Evolutionary conservation across 2,797 vertebrate species (phyloP).

Genomic region (Xyrichtys novacula): DNA sequence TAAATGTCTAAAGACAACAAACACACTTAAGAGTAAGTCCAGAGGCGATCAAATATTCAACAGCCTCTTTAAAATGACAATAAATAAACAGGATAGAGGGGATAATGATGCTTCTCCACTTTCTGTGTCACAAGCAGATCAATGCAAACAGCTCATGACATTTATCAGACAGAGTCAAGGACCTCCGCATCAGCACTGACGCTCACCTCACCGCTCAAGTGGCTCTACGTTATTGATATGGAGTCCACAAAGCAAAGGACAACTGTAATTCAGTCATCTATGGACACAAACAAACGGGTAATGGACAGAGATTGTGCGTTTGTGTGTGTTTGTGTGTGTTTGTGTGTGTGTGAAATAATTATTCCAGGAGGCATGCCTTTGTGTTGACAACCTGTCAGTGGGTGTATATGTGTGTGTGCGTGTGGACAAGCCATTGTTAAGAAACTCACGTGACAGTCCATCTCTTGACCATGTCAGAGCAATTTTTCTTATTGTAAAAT

Average conservation of each 20-base stretch:
- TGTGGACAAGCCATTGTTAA: conserved; percentile 27
- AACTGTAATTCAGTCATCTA: conserved; percentile 35
- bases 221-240: conserved; percentile 70
- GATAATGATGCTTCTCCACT: conserved; percentile 55
- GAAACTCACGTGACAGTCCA: conserved; percentile 42
- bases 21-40: conserved; percentile 2
- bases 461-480: conserved; percentile 31
- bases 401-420: conserved; percentile 24
- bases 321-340: too few species aligned
- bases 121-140: conserved; percentile 75
- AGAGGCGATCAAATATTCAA: conserved; percentile 6
- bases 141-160: conserved; percentile 80
- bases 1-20: not conserved
- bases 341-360: conserved; percentile 29
- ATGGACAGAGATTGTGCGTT: conserved; percentile 12
- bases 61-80: conserved; percentile 20
- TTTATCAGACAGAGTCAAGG: conserved; percentile 81
- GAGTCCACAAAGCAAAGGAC: conserved; percentile 49
- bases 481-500: conserved; percentile 45
- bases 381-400: conserved; percentile 19
- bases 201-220: conserved; percentile 69
- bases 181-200: conserved; percentile 75
- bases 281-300: conserved; percentile 42
- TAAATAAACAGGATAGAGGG: conserved; percentile 29
- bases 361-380: conserved; percentile 21